Conservation (phyloP, 2,113 vertebrate species). For the Saiga tatarica region DNA sequence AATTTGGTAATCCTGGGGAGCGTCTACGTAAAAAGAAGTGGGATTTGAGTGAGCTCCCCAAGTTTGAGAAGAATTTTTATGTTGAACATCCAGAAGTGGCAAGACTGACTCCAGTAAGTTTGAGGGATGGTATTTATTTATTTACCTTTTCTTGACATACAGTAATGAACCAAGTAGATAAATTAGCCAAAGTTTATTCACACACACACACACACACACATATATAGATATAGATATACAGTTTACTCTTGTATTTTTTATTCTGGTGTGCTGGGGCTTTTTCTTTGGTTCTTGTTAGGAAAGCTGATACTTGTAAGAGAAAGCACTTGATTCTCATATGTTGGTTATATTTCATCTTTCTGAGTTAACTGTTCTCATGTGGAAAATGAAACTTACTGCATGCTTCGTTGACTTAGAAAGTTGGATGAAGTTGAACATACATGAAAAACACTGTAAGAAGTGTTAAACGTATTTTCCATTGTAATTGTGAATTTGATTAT, state of each 20-base stretch:
- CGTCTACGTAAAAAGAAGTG: constrained; percentile 96
- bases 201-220: too few relatives aligned
- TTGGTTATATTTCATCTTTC: neutral
- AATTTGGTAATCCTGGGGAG: constrained; percentile 97
- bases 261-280: neutral
- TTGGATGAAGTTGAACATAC: neutral
- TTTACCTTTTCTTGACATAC: neutral
- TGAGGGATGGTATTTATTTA: neutral
- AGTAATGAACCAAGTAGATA: neutral
- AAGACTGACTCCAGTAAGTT: constrained; percentile 88
- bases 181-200: neutral
- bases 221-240: fast-evolving
- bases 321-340: neutral
- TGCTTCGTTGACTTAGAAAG: neutral
- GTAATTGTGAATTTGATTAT: neutral
- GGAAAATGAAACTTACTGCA: neutral
- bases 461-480: neutral
- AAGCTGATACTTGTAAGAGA: neutral
- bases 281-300: neutral
- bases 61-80: constrained; percentile 99
- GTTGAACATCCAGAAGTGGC: constrained; percentile 93
- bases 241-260: neutral
- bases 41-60: constrained; percentile 95
- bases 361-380: neutral
- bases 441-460: neutral